Conservation (phyloP, 2,797 vertebrate genomes). For the Bradypodion ventrale region DNA sequence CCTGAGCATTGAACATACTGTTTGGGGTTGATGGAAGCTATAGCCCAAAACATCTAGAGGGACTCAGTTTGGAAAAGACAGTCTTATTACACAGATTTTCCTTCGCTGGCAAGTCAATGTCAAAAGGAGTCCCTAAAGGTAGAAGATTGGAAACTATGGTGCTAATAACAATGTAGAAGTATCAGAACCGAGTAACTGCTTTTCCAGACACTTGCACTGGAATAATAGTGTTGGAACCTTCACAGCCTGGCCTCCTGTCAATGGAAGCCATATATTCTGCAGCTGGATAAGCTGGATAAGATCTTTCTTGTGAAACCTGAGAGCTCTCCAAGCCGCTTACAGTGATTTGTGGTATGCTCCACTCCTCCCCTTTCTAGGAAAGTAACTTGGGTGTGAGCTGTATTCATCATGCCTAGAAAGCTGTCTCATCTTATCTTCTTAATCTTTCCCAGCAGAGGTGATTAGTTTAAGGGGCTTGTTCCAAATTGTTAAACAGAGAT, state of each 20-base stretch:
- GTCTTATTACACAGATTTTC: background rate
- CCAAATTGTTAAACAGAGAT: background rate
- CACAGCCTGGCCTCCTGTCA: background rate
- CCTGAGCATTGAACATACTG: background rate
- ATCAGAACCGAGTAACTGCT: conserved; percentile 3
- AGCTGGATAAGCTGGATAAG: conserved; percentile 22
- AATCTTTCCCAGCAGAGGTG: background rate
- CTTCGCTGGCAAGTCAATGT: background rate
- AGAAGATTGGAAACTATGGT: background rate
- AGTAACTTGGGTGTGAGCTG: background rate
- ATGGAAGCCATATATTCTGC: conserved; percentile 3
- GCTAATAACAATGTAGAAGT: conserved; percentile 6
- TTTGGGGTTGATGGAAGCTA: background rate
- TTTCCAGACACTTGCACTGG: conserved; percentile 10
- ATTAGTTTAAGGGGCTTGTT: conserved; percentile 1
- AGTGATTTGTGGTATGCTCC: background rate
- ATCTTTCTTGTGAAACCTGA: conserved; percentile 22
- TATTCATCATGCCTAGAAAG: background rate
- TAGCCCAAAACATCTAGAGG: background rate
- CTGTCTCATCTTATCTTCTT: background rate
- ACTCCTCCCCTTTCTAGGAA: background rate
- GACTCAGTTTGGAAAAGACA: background rate
- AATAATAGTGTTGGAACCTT: background rate
- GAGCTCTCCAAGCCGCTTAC: background rate
- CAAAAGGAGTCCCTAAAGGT: background rate